Evolutionary conservation across 1,140 invertebrate genomes (phyloP).

Genomic region (Phenacoccus solenopsis): DNA sequence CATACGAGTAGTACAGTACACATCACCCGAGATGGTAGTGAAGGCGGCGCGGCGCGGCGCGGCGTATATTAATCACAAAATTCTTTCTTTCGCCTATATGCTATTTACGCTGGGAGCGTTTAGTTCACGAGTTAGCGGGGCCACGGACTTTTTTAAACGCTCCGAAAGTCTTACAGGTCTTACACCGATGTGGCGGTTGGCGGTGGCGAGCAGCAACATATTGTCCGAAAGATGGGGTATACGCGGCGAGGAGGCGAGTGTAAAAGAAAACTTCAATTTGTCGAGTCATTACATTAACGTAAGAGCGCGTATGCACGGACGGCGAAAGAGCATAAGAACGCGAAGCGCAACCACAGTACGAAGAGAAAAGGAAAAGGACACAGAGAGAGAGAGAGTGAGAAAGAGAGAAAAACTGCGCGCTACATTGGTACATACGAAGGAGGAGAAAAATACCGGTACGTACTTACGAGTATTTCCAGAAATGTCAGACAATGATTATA

Average conservation of each 20-base stretch:
- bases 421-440: background rate
- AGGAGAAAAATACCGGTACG: slow-evolving; percentile 9
- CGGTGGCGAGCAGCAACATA: no score
- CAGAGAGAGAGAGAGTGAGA: background rate
- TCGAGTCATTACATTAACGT: slow-evolving; percentile 14
- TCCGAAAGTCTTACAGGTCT: slow-evolving; percentile 8
- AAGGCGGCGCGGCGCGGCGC: no score
- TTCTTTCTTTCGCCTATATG: background rate
- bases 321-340: background rate
- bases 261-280: background rate
- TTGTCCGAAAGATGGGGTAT: no score
- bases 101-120: slow-evolving; percentile 13
- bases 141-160: background rate
- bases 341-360: no score
- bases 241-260: no score
- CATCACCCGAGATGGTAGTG: no score
- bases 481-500: slow-evolving; percentile 18
- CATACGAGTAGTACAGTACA: no score
- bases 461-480: slow-evolving; percentile 7
- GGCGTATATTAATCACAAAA: slow-evolving; percentile 16
- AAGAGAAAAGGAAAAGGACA: background rate
- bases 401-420: background rate
- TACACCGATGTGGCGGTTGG: no score
- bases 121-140: background rate
- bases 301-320: no score